phyloP scores from a whole-genome alignment of 2,888 invertebrate genomes.

The Lepidocyrtinus sp. region DNA sequence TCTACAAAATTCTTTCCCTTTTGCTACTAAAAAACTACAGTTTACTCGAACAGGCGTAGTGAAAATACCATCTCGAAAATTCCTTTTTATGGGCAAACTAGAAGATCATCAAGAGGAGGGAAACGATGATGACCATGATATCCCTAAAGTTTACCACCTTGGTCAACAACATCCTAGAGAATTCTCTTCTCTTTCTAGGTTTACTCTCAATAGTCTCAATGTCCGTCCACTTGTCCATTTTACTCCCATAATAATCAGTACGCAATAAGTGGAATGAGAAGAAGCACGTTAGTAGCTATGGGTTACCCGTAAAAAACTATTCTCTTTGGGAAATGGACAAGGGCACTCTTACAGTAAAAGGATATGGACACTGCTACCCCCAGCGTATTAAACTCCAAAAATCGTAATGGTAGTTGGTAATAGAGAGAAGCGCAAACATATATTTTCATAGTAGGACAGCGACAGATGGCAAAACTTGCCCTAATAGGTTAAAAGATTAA shows the following conservation, averaged over 20 bases:
- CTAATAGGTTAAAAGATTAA: constrained; percentile 63
- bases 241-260: constrained; percentile 39
- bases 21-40: constrained; percentile 23
- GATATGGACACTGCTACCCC: constrained; percentile 2
- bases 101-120: constrained; percentile 33
- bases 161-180: constrained; percentile 45
- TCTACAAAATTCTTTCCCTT: constrained; percentile 3
- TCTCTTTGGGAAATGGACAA: constrained; percentile 34
- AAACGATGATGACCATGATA: constrained; percentile 41
- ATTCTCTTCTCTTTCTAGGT: constrained; percentile 10
- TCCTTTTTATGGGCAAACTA: neutral
- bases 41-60: constrained; percentile 6
- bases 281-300: constrained; percentile 2
- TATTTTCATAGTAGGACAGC: constrained; percentile 41
- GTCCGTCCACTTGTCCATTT: constrained; percentile 24
- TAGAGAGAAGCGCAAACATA: neutral
- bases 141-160: constrained; percentile 38
- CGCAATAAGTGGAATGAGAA: constrained; percentile 12
- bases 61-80: constrained; percentile 11
- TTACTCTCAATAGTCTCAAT: constrained; percentile 8
- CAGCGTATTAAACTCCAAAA: too few relatives aligned
- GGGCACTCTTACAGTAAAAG: constrained; percentile 11
- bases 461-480: constrained; percentile 61
- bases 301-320: constrained; percentile 33
- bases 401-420: constrained; percentile 10